Evolutionary conservation across 2,797 vertebrate genomes (phyloP).

Genomic region (Thaleichthys pacificus): DNA sequence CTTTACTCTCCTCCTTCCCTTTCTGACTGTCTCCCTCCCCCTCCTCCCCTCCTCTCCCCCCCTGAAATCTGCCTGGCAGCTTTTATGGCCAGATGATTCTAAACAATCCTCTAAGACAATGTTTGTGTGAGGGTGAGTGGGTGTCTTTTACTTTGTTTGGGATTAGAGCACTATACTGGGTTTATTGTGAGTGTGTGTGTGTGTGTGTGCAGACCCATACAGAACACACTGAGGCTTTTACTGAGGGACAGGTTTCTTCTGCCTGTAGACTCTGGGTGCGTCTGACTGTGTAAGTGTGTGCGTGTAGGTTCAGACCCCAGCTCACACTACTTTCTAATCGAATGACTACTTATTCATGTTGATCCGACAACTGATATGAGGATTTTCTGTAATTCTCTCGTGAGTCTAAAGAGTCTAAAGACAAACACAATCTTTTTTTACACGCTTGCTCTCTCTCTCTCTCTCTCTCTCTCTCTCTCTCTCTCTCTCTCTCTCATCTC

Average conservation of each 20-base stretch:
- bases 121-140: neutral
- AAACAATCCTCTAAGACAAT: neutral
- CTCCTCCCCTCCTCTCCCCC: slow-evolving; percentile 6
- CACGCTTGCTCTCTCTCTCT: too few species aligned
- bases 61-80: neutral
- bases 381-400: too few species aligned
- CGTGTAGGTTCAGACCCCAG: too few species aligned
- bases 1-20: slow-evolving; percentile 1
- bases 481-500: neutral
- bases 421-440: too few species aligned
- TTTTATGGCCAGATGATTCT: neutral
- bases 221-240: neutral
- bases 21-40: slow-evolving; percentile 5
- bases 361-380: too few species aligned
- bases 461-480: neutral
- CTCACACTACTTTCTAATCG: too few species aligned
- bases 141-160: neutral
- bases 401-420: too few species aligned
- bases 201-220: neutral
- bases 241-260: too few species aligned
- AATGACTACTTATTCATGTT: too few species aligned
- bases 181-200: neutral
- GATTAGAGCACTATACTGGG: neutral
- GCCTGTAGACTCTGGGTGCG: too few species aligned
- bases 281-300: too few species aligned